Base-by-base conservation (phyloP, 2,888 invertebrate species). In the Himalopsyche tibetana region DNA sequence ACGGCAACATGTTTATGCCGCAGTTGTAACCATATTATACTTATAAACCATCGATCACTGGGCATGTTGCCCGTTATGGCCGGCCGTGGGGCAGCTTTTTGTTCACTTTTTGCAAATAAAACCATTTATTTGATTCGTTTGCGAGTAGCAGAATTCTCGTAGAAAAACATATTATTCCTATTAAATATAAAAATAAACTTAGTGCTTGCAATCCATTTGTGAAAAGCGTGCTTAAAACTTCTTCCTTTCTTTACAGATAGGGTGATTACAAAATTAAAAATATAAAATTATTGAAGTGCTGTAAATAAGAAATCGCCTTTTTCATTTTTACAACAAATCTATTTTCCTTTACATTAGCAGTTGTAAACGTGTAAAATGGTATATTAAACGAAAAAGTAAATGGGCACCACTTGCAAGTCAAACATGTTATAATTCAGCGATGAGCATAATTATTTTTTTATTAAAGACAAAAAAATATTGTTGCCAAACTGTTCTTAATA, bases 21-120 rank as follows among this genome's bases (percentile, higher is more conserved):
- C 80, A 55, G 80, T 80, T 84, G 80, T 84, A 80, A 84, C 84
- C 84, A 84, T 84, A 84, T 84, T 80, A 80, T 84, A n/a, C 55
- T 84, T 84, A 84, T 84, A 84, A 80, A 84, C 84, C 80, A 80
- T 84, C 84, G 84, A 84, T 84, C 84, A 84, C 83, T 83, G 74
- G 40, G 40, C 45, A 19, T 28, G 45, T 51, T 55, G 40, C 84
- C 80, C 51, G 80, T 80, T 84, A 84, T 69, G 84, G 84, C 28
- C 15, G 19, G 74, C 19, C 36, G 38, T n/a, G 69, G 28, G 12
- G 15, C 84, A 45, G 55, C 51, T 74, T 80, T 80, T 69, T 80
- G 51, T 38, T 36, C 28, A 17, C n/a, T 83, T 82, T 82, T 82
- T 82, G 55, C 55, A 28, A 63, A 63, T 63, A 63, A 63, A 63